A percentile compares a stretch with the other conserved stretches of the same genome.
Evolutionary conservation across 2,797 vertebrate species (phyloP).

Genomic region (Leptatherina wallacei): DNA sequence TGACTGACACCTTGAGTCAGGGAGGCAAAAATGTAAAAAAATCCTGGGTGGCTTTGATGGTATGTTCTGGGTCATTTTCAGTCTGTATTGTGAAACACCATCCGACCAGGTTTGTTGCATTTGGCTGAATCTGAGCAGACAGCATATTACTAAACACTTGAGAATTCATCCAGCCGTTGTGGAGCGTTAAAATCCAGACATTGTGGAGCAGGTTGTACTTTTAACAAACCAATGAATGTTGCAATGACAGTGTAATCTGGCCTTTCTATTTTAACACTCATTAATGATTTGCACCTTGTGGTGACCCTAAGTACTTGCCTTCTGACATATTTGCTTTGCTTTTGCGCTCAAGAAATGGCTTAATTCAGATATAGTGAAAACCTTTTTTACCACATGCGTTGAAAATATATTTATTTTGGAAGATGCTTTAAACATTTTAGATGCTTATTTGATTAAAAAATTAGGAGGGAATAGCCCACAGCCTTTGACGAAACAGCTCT

Average conservation of each 20-base stretch:
- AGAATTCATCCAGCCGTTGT: neutral
- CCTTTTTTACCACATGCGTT: neutral
- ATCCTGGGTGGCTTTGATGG: neutral
- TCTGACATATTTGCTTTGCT: conserved; percentile 4
- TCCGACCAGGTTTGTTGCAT: neutral
- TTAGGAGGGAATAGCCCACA: neutral
- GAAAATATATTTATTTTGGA: neutral
- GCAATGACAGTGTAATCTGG: neutral
- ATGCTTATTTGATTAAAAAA: neutral
- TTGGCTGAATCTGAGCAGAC: conserved; percentile 3
- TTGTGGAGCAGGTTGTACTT: neutral
- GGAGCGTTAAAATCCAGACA: no score
- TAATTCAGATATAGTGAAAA: neutral
- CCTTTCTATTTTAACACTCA: neutral
- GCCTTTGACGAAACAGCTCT: neutral
- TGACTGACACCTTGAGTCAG: neutral
- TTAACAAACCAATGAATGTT: neutral
- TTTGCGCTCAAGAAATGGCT: neutral
- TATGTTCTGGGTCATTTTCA: neutral
- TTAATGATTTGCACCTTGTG: neutral
- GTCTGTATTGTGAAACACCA: conserved; percentile 1
- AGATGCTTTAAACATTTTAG: neutral
- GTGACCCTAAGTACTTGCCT: neutral
- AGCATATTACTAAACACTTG: neutral
- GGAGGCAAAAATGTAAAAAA: neutral